These are phyloP conservation scores for Amblyopsis rosae DNA, from an alignment of 2,113 vertebrate genomes.

Conservation along the genomic window DNA sequence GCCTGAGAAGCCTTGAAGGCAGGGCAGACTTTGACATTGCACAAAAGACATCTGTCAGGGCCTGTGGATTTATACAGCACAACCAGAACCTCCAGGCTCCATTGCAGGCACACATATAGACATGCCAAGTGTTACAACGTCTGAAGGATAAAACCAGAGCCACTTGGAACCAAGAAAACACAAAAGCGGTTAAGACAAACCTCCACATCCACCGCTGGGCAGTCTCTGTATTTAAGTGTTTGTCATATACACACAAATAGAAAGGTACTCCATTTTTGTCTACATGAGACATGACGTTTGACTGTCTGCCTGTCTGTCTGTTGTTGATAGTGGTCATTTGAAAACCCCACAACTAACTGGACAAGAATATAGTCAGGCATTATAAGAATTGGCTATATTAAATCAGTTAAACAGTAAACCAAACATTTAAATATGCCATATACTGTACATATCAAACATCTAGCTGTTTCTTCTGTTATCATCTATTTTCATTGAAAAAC, in stretches of 20 bases:
- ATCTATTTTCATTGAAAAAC: too few relatives aligned
- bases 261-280: too few relatives aligned
- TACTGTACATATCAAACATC: too few relatives aligned
- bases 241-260: too few relatives aligned
- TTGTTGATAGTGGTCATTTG: not conserved
- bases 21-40: slow-evolving; percentile 56
- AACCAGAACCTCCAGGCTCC: slow-evolving; percentile 30
- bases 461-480: too few relatives aligned
- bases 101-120: slow-evolving; percentile 28
- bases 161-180: slow-evolving; percentile 9
- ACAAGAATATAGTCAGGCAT: not conserved
- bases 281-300: too few relatives aligned
- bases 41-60: slow-evolving; percentile 47
- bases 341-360: not conserved
- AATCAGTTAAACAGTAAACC: too few relatives aligned
- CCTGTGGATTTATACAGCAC: slow-evolving; percentile 36
- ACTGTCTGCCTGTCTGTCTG: too few relatives aligned
- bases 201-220: slow-evolving; percentile 30
- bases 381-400: not conserved
- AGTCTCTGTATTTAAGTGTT: slow-evolving; percentile 14
- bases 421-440: too few relatives aligned
- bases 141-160: slow-evolving; percentile 31
- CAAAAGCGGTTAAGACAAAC: not conserved
- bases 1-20: slow-evolving; percentile 63
- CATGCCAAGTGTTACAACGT: slow-evolving; percentile 30